Percentiles rank a stretch among this genome's conserved stretches.
phyloP scores from a whole-genome alignment of 2,113 vertebrate genomes.

The Donacobius atricapilla region DNA sequence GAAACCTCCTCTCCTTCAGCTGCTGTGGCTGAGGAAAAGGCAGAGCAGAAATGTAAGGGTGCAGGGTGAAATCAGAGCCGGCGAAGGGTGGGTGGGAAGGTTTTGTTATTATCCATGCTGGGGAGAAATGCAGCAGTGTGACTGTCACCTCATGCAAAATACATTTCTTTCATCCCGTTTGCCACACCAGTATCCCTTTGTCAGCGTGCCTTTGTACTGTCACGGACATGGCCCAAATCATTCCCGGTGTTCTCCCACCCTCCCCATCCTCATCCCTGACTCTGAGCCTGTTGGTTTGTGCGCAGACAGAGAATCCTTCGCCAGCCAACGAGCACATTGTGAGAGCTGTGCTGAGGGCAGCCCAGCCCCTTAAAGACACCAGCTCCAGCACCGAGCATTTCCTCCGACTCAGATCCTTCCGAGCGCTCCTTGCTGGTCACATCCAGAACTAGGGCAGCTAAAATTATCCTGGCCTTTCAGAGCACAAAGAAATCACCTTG shows the following conservation, averaged over 20 bases:
- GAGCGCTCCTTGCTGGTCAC: neutral
- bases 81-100: neutral
- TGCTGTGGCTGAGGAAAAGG: neutral
- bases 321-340: neutral
- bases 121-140: neutral
- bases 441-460: constrained; percentile 45
- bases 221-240: neutral
- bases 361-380: neutral
- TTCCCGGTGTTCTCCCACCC: neutral
- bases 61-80: neutral
- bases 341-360: neutral
- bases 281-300: neutral
- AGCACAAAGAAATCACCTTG: neutral
- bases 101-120: accelerated
- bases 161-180: neutral
- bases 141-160: neutral
- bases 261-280: neutral
- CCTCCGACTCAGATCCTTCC: neutral
- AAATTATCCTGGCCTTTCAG: constrained; percentile 1
- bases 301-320: neutral
- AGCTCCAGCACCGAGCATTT: neutral
- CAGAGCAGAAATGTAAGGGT: neutral
- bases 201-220: neutral
- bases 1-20: neutral
- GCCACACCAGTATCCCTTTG: neutral